phyloP scores from a whole-genome alignment of 2,113 vertebrate genomes.

The Otis tarda region DNA sequence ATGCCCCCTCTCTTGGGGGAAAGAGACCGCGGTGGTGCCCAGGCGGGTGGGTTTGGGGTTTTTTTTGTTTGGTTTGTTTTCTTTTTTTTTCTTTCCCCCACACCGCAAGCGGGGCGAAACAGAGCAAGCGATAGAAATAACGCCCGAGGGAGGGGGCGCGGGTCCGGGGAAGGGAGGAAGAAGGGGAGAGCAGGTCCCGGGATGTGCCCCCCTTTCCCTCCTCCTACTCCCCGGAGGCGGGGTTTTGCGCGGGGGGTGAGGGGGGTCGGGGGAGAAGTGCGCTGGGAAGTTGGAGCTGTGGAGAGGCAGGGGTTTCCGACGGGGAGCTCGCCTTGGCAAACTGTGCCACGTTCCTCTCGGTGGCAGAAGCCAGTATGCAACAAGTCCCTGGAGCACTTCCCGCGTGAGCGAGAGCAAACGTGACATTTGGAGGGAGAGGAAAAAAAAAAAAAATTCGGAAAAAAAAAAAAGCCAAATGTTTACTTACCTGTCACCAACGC shows the following conservation, averaged over 20 bases:
- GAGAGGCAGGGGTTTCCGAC: constrained; percentile 27
- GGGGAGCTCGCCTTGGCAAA: constrained; percentile 52
- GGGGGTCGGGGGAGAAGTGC: constrained; percentile 2
- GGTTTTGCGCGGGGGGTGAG: neutral
- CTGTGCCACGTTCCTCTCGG: constrained; percentile 60
- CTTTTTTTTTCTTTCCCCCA: too few species aligned
- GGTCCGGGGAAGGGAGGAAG: too few species aligned
- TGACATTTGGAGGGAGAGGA: constrained; percentile 7
- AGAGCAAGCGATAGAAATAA: neutral
- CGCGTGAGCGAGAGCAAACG: constrained; percentile 59
- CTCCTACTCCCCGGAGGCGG: neutral
- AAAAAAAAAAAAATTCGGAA: neutral
- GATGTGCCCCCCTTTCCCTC: neutral
- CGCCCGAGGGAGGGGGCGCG: neutral
- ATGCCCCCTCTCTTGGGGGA: fast-evolving
- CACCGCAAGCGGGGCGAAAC: neutral
- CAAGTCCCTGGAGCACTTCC: constrained; percentile 86
- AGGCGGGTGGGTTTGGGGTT: neutral
- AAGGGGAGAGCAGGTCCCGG: neutral
- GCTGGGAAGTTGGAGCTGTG: constrained; percentile 43
- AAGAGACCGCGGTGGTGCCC: neutral
- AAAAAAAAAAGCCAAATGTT: constrained; percentile 21
- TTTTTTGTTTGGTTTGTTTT: too few species aligned
- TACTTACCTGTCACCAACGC: constrained; percentile 76
- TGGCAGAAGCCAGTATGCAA: constrained; percentile 80